phyloP scores from a whole-genome alignment of 2,113 vertebrate species.

The Muntiacus reevesi region DNA sequence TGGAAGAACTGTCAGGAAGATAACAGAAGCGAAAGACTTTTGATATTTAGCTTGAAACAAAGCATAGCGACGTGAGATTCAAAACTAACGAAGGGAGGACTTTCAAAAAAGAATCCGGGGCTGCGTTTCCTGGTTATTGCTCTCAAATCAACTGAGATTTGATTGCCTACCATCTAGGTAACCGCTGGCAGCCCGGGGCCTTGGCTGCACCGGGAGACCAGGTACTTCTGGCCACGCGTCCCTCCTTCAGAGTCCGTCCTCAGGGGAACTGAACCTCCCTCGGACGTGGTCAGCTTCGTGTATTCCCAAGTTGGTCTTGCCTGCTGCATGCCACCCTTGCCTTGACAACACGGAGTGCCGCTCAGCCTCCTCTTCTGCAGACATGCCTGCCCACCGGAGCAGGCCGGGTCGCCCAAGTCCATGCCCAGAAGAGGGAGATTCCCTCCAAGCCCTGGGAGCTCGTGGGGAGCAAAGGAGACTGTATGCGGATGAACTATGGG shows the following conservation, averaged over 20 bases:
- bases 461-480: not conserved
- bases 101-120: conserved; percentile 44
- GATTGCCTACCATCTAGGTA: not conserved
- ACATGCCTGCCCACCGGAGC: not conserved
- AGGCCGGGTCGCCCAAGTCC: too few relatives aligned
- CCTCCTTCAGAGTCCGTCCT: not conserved
- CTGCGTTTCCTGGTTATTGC: not conserved
- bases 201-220: rapidly evolving
- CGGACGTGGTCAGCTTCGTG: not conserved
- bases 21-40: conserved; percentile 1
- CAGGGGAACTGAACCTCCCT: not conserved
- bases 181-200: rapidly evolving
- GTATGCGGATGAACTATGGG: not conserved
- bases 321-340: not conserved
- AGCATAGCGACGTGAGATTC: rapidly evolving
- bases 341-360: not conserved
- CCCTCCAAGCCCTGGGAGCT: not conserved
- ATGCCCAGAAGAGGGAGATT: not conserved
- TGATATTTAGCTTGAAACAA: conserved; percentile 70
- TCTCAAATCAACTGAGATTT: not conserved
- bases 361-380: not conserved
- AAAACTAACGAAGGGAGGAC: not conserved
- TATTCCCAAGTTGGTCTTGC: not conserved
- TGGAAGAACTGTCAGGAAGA: conserved; percentile 36
- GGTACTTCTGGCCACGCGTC: rapidly evolving